Evolutionary conservation across 2,113 vertebrate species (phyloP), one percentile per base, ranked within the genome.

Genomic region (Neomonachus schauinslandi): DNA sequence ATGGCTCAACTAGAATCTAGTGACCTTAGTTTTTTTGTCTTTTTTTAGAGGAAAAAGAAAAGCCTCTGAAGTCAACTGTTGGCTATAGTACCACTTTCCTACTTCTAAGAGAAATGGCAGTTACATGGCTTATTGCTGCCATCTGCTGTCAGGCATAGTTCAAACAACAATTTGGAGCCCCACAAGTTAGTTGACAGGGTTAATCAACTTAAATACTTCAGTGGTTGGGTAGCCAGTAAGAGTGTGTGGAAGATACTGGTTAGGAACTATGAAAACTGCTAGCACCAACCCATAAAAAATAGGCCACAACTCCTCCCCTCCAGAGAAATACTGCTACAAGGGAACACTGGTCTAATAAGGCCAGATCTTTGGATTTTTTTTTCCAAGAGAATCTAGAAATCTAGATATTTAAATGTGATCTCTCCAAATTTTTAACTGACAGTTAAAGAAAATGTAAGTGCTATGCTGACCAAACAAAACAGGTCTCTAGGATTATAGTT

Each of bases 121-220:
- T 76, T 67, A 61, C 16, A 49, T 4, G 65, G 69, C 33, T 95
- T 61, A 71, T 10, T 96, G 49, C 91, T 96, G 91, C 95, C 97
- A 97, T 59, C 96, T 98, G 71, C 91, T 22, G 94, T 84, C 94
- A 91, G 69, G 19, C 21, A 91, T 2, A 61, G 63, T 69, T 94
- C 51, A 61, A 42, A 93, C 26, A 85, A 51, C 51, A 94, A 69
- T 33, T 76, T 86, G 51, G 55, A 88, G 33, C 21, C 53, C 19
- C 46, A 55, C 51, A 71, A 95, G 13, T 90, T 74, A 92, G 24
- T 31, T 63, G 24, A 74, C 42, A 92, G 57, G 2, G 13, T 86
- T 57, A 81, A 59, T 24, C 91, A 51, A 89, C 15, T 81, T 55
- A 89, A 96, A 89, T 49, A 28, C 42, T 81, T 88, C 31, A 69